Conservation (phyloP, 2,888 invertebrate genomes). For the Noctua comes region DNA sequence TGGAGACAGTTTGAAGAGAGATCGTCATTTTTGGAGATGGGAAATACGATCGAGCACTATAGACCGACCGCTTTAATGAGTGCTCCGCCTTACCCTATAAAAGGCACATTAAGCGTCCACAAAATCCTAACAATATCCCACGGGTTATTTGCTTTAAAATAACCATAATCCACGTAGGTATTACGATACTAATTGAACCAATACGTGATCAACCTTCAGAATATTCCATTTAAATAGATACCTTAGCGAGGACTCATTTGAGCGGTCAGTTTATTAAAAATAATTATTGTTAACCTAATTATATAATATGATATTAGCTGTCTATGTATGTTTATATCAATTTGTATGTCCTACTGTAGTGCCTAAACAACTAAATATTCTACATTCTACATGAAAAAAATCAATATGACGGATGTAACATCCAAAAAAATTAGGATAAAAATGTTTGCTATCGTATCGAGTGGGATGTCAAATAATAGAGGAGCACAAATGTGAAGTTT, state of each 20-base stretch:
- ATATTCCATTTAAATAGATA: too few species aligned
- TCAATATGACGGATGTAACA: background rate
- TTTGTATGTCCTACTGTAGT: background rate
- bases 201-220: too few species aligned
- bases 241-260: too few species aligned
- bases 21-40: background rate
- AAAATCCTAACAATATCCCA: too few species aligned
- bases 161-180: too few species aligned
- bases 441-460: background rate
- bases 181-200: too few species aligned
- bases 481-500: background rate
- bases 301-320: background rate
- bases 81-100: too few species aligned
- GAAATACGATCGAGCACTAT: background rate
- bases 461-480: background rate
- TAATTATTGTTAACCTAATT: background rate
- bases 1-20: background rate
- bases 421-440: background rate
- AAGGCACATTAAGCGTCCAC: too few species aligned
- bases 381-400: background rate
- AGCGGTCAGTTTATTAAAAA: background rate
- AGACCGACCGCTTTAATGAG: too few species aligned
- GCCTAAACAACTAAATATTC: background rate
- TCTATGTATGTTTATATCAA: background rate
- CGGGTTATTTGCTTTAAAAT: too few species aligned